Conservation (phyloP, 2,113 vertebrate genomes). For the Pelecanoides urinatrix region DNA sequence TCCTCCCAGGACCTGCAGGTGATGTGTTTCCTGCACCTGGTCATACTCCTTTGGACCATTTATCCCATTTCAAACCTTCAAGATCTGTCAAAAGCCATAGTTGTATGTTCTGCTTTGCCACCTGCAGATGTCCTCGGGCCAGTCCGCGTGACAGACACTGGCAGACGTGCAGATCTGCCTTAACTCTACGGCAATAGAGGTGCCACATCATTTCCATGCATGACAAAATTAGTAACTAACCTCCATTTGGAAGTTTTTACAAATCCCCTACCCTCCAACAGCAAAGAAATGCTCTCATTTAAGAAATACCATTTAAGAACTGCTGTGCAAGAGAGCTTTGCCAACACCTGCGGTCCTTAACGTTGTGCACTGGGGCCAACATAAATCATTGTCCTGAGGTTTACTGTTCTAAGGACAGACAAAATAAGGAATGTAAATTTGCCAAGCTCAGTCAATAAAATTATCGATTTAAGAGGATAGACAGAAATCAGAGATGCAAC, state of each 20-base stretch:
- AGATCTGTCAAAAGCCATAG: background rate
- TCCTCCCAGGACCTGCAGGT: background rate
- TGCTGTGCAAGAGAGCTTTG: no score
- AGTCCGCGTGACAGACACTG: accelerated
- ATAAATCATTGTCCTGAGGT: background rate
- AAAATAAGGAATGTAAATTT: background rate
- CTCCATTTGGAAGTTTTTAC: background rate
- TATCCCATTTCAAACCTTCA: background rate
- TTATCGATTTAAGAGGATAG: background rate
- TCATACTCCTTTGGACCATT: background rate
- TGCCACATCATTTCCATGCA: accelerated
- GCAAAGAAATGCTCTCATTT: background rate
- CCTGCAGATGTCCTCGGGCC: accelerated
- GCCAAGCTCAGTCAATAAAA: background rate
- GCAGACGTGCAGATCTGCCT: background rate
- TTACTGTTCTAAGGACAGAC: background rate
- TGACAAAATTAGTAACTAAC: no score
- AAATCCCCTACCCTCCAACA: background rate
- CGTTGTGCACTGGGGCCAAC: accelerated
- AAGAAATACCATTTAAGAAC: no score
- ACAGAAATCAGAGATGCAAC: background rate
- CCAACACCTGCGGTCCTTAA: accelerated
- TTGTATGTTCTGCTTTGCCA: accelerated
- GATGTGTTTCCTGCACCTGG: background rate
- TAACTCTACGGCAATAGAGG: background rate